Percentiles rank a stretch among this genome's conserved stretches.
Conservation (phyloP, 2,113 vertebrate species). For the Rhinolophus sinicus region DNA sequence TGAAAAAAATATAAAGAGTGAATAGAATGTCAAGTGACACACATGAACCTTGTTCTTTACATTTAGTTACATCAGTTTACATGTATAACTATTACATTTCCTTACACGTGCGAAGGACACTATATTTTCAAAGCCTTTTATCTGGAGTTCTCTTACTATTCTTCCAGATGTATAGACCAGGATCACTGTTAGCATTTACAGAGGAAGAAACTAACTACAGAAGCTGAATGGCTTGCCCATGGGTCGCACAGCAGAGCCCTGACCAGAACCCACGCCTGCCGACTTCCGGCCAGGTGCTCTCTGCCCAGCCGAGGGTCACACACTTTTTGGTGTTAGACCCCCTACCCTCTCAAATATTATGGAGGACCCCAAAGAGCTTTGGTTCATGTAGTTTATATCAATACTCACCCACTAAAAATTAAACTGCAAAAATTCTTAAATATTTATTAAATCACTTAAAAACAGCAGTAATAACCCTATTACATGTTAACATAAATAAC, state of each 20-base stretch:
- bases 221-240: conserved; percentile 46
- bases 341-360: background rate
- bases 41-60: background rate
- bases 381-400: background rate
- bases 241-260: background rate
- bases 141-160: background rate
- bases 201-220: conserved; percentile 44
- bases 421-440: background rate
- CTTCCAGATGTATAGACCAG: background rate
- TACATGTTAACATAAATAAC: background rate
- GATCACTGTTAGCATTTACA: background rate
- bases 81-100: background rate
- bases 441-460: conserved; percentile 6
- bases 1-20: background rate
- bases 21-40: background rate
- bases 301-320: background rate
- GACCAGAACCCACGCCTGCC: background rate
- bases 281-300: conserved; percentile 8
- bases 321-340: background rate
- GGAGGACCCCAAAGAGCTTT: background rate
- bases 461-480: background rate
- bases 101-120: background rate
- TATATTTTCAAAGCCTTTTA: conserved; percentile 28
- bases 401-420: conserved; percentile 24
- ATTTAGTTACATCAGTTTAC: background rate